Conservation (phyloP, 2,113 vertebrate species). For the Peromyscus californicus region DNA sequence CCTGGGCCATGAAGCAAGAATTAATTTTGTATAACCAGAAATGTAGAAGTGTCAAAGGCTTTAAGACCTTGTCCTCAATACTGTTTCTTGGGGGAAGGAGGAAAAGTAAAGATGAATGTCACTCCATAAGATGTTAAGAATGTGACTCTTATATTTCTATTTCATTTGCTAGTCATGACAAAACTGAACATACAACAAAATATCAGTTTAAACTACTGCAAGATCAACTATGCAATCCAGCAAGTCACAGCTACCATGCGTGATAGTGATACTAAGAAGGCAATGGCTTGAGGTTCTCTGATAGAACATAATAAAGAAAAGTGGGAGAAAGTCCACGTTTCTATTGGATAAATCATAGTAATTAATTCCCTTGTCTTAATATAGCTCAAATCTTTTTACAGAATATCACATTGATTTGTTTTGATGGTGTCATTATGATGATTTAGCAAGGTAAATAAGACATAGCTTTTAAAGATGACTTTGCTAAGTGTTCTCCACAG, state of each 20-base stretch:
- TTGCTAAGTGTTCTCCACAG: neutral
- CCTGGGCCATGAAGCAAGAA: neutral
- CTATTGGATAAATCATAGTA: neutral
- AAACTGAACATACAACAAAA: neutral
- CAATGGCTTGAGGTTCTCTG: neutral
- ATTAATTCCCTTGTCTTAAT: neutral
- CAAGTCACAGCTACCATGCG: neutral
- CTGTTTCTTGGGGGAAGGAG: neutral
- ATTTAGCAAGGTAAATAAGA: neutral
- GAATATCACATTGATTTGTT: neutral
- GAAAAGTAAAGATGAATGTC: neutral
- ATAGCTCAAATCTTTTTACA: neutral
- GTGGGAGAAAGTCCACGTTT: neutral
- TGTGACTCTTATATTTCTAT: neutral
- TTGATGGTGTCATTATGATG: neutral
- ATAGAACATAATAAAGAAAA: neutral
- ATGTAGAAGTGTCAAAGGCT: neutral
- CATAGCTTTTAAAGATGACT: neutral
- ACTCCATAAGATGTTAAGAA: neutral
- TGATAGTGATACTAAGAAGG: neutral
- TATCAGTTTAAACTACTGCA: neutral
- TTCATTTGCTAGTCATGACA: neutral
- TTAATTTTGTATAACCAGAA: neutral
- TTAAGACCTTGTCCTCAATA: rapidly evolving
- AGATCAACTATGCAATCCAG: neutral